Conservation (phyloP, 2,797 vertebrate species). For the Siniperca obscura region DNA sequence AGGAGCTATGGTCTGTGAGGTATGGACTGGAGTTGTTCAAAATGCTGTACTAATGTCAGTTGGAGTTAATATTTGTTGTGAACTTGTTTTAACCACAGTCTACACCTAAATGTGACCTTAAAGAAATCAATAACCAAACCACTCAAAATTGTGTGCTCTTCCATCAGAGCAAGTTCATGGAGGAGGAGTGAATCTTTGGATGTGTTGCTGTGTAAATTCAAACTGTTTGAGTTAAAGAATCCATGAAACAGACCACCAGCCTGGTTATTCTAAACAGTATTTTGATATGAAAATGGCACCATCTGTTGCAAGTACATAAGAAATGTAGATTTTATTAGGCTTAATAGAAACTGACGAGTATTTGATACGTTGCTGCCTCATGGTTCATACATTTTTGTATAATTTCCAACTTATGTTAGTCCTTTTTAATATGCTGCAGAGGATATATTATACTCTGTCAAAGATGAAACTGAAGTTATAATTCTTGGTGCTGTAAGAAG, state of each 20-base stretch:
- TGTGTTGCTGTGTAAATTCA: background rate
- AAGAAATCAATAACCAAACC: slow-evolving; percentile 1
- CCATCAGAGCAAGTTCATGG: background rate
- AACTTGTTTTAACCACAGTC: slow-evolving; percentile 20
- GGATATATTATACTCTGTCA: background rate
- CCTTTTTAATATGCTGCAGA: slow-evolving; percentile 7
- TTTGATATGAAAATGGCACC: background rate
- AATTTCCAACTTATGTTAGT: background rate
- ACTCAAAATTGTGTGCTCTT: background rate
- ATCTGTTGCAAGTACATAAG: background rate
- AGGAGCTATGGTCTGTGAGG: slow-evolving; percentile 26
- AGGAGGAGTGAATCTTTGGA: background rate
- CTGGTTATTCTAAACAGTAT: background rate
- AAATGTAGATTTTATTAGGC: slow-evolving; percentile 2
- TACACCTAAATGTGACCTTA: slow-evolving; percentile 1
- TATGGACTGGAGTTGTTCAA: slow-evolving; percentile 32
- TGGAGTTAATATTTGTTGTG: slow-evolving; percentile 53
- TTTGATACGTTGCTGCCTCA: slow-evolving; percentile 7
- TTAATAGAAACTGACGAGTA: slow-evolving; percentile 19
- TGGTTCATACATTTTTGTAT: slow-evolving; percentile 21
- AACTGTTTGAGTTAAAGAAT: background rate
- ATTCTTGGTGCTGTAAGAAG: background rate
- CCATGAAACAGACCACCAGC: background rate
- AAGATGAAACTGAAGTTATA: slow-evolving; percentile 10
- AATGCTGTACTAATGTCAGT: slow-evolving; percentile 29